Conservation (phyloP, 2,113 vertebrate species). For the Brachypodius melanocephalos region DNA sequence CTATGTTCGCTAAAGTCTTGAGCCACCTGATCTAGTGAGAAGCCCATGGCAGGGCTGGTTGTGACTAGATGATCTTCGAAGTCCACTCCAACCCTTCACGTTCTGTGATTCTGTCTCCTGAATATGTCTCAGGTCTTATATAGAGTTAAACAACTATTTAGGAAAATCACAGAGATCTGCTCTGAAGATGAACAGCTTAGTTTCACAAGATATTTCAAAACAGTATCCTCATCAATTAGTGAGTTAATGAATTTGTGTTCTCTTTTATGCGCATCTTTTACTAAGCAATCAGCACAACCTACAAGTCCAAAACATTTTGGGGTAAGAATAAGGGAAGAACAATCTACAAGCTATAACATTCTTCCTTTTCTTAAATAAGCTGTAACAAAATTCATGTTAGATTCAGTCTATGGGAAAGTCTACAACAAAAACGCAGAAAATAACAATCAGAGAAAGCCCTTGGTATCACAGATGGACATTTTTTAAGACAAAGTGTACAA, state of each 20-base stretch:
- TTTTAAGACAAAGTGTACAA: neutral
- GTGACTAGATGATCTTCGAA: neutral
- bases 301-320: neutral
- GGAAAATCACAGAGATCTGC: neutral
- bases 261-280: neutral
- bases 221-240: neutral
- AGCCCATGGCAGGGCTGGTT: neutral
- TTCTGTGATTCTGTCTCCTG: neutral
- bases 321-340: neutral
- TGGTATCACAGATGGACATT: neutral
- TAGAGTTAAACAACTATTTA: neutral
- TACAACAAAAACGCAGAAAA: neutral
- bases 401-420: neutral
- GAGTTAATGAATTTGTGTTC: neutral
- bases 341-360: neutral
- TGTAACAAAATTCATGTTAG: neutral
- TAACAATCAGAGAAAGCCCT: neutral
- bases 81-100: neutral
- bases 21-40: neutral
- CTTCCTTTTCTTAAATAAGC: neutral
- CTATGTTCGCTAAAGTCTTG: neutral
- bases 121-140: neutral
- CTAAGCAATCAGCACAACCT: neutral
- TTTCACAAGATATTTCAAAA: neutral
- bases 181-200: neutral